Evolutionary conservation across 1,140 invertebrate genomes (phyloP), one percentile per base, ranked within the genome.

Genomic region (Bombus cullumanus): DNA sequence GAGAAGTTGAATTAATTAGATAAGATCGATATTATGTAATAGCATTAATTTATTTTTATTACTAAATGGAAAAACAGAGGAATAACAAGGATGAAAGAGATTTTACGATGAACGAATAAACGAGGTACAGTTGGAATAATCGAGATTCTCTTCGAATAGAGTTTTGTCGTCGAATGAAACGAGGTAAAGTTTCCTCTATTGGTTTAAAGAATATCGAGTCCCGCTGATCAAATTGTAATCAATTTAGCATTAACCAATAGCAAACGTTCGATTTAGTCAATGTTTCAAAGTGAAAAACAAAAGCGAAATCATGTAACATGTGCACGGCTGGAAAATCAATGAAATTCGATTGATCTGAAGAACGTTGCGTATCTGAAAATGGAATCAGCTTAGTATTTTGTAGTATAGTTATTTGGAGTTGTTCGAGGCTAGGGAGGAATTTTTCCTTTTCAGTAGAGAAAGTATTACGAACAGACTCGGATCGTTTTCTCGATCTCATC

Each of bases 121-220:
- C 18, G 37, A 71, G 18, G 2, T 9, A 25, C 5, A 53, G n/a
- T 47, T 62, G 37, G 53, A 79, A 79, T 84, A 84, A 72, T 80
- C 68, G 83, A 47, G 53, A n/a, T 72, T 57, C 83, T 15, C 25
- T 39, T 10, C 31, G 59, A 72, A 84, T 79, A 72, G 62, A 72
- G 72, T 84, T 84, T 34, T 37, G 39, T 37, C 76, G 82, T 41
- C n/a, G 47, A 22, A 47, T 39, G 18, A 4, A 31, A 72, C 53
- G 57, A 79, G 66, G 71, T 79, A 72, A 84, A 79, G 75, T 79
- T 84, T 22, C 31, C 25, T 62, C 41, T 57, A 78, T 84, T 78
- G 64, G 39, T 15, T 71, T 28, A 59, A 84, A 78, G 75, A 71
- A 78, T 78, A 79, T 71, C 82, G 82, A 25, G n/a, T 84, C 15